Evolutionary conservation across 2,888 invertebrate species (phyloP).

Genomic region (Tiliacea aurago): DNA sequence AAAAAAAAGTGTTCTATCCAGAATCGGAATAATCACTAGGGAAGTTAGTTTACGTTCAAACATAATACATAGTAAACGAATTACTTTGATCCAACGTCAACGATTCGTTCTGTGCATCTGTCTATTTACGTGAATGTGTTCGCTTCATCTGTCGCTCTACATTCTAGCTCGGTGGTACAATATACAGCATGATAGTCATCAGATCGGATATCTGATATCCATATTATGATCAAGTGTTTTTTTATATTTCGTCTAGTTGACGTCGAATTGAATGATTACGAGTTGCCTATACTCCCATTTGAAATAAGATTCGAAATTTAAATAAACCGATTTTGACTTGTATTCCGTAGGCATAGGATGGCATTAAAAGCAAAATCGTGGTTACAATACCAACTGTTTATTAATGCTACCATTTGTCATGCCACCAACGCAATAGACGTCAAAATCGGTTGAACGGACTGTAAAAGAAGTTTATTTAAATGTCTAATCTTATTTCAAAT

Average conservation of each 20-base stretch:
- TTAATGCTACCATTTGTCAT: too few species aligned
- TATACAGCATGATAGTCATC: conserved; percentile 7
- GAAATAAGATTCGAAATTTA: too few species aligned
- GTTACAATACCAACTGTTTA: too few species aligned
- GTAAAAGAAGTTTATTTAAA: too few species aligned
- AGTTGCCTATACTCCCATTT: too few species aligned
- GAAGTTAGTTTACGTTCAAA: conserved; percentile 5
- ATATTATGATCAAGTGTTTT: background rate
- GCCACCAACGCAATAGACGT: too few species aligned
- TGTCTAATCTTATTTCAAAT: too few species aligned
- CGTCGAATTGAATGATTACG: background rate
- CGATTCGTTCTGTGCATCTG: conserved; percentile 56
- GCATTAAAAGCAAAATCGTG: too few species aligned
- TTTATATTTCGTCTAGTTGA: background rate
- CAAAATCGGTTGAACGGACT: too few species aligned
- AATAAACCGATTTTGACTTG: too few species aligned
- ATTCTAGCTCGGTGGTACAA: conserved; percentile 17
- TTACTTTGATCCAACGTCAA: conserved; percentile 62
- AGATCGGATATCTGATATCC: background rate
- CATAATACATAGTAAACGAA: conserved; percentile 9
- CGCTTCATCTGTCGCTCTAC: conserved; percentile 38
- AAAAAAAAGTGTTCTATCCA: background rate
- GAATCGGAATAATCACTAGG: background rate
- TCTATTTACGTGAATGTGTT: conserved; percentile 50
- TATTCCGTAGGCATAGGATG: too few species aligned